Percentiles rank a stretch among this genome's conserved stretches.
phyloP scores from a whole-genome alignment of 2,888 invertebrate species.

The Synergus umbraculus region DNA sequence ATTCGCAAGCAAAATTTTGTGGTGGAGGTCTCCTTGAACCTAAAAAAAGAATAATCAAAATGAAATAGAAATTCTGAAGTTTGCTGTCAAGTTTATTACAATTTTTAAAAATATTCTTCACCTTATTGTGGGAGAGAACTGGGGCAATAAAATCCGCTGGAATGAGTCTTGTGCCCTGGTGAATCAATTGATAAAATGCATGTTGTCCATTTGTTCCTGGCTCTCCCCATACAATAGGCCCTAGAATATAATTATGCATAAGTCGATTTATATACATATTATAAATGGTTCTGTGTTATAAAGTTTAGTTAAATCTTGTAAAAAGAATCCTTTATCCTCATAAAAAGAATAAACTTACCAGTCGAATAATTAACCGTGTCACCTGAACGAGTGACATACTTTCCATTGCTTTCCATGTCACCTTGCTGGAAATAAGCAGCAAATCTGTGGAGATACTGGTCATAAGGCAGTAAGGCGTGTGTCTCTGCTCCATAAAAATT shows the following conservation, averaged over 20 bases:
- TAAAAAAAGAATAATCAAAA: constrained; percentile 47
- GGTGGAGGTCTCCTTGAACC: constrained; percentile 87
- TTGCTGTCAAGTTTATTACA: constrained; percentile 9
- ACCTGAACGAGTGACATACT: constrained; percentile 89
- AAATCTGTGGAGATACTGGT: constrained; percentile 98
- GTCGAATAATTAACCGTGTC: constrained; percentile 79
- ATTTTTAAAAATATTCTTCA: constrained; percentile 47
- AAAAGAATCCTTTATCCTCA: background rate
- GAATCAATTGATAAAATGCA: constrained; percentile 99
- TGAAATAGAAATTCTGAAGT: background rate
- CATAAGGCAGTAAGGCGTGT: constrained; percentile 97
- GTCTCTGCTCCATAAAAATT: constrained; percentile 98
- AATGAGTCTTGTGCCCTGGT: constrained; percentile 94
- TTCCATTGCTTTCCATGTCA: constrained; percentile 99
- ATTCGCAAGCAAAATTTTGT: constrained; percentile 96
- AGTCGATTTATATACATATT: background rate
- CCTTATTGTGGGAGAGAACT: constrained; percentile 90
- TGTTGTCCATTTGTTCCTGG: constrained; percentile 99
- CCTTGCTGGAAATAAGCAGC: constrained; percentile 99
- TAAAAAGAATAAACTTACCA: constrained; percentile 70
- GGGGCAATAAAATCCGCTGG: constrained; percentile 99
- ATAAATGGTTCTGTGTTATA: background rate
- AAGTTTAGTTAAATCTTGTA: background rate
- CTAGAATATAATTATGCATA: constrained; percentile 55
- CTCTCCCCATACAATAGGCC: constrained; percentile 90